Conservation (phyloP, 1,140 invertebrate genomes). For the Drosophila nigromelanica region DNA sequence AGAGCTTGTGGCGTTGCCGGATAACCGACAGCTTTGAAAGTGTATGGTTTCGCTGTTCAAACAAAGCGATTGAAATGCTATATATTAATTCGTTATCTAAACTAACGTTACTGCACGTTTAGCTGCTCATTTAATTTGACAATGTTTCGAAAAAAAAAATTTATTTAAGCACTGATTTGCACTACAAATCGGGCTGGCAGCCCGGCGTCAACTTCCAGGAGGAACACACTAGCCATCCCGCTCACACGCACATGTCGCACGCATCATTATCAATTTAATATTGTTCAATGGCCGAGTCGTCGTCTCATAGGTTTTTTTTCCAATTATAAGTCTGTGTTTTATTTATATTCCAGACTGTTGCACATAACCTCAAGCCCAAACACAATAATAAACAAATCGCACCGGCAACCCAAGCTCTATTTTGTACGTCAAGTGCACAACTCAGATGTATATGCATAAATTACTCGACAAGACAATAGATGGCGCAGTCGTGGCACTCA, state of each 20-base stretch:
- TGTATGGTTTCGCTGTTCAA: neutral
- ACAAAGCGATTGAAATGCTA: neutral
- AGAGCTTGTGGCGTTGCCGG: constrained; percentile 49
- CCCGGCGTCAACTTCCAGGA: constrained; percentile 37
- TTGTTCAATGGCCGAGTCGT: constrained; percentile 52
- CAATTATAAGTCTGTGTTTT: constrained; percentile 76
- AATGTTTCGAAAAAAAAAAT: neutral
- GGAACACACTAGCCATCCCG: constrained; percentile 37
- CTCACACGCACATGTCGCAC: constrained; percentile 38
- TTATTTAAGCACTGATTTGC: neutral
- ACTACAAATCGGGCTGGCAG: constrained; percentile 5
- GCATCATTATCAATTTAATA: constrained; percentile 17
- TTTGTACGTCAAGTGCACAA: constrained; percentile 13
- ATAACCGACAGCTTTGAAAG: neutral
- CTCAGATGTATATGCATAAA: constrained; percentile 3
- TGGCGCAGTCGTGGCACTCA: constrained; percentile 51
- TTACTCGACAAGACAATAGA: constrained; percentile 28
- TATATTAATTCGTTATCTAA: neutral
- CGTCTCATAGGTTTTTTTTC: constrained; percentile 64
- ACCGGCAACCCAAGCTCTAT: neutral
- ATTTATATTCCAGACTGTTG: constrained; percentile 73
- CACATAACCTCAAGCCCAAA: constrained; percentile 59
- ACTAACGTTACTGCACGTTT: too few relatives aligned
- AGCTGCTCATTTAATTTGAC: neutral
- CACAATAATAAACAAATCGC: constrained; percentile 66